phyloP scores from a whole-genome alignment of 2,113 vertebrate species.

The Barbus barbus region DNA sequence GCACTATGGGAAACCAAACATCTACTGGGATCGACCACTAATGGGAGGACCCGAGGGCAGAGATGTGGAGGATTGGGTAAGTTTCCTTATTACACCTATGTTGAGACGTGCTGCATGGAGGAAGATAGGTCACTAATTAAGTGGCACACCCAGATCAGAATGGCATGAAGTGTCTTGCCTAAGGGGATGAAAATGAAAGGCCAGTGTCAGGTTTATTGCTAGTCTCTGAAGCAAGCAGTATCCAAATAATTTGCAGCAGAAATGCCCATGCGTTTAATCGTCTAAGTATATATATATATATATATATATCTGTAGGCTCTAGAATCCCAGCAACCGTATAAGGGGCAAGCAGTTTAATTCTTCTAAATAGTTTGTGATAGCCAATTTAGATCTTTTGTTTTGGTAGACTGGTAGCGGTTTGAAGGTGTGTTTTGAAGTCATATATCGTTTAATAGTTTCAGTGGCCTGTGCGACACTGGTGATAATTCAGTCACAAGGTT shows the following conservation, averaged over 20 bases:
- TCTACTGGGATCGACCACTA: conserved; percentile 80
- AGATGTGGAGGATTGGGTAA: conserved; percentile 92
- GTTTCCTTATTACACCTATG: conserved; percentile 51
- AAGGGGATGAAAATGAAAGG: neutral
- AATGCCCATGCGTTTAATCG: neutral
- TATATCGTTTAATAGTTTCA: conserved; percentile 1
- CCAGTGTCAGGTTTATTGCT: neutral
- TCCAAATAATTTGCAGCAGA: neutral
- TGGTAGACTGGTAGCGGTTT: neutral
- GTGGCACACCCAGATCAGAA: neutral
- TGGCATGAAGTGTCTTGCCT: conserved; percentile 1
- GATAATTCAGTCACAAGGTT: conserved; percentile 29
- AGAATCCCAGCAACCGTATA: neutral
- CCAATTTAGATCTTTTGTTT: neutral
- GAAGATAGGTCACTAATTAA: neutral
- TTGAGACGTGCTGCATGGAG: neutral
- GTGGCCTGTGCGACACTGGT: neutral
- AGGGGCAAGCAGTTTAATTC: neutral
- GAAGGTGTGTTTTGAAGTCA: neutral
- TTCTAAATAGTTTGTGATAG: neutral
- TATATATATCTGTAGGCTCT: neutral
- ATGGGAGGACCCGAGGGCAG: conserved; percentile 76
- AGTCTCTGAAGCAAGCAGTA: neutral
- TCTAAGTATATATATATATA: too few species aligned
- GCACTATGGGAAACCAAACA: conserved; percentile 83